These are phyloP conservation scores for Hyaena hyaena DNA, from an alignment of 2,113 vertebrate species.

Conservation along the genomic window DNA sequence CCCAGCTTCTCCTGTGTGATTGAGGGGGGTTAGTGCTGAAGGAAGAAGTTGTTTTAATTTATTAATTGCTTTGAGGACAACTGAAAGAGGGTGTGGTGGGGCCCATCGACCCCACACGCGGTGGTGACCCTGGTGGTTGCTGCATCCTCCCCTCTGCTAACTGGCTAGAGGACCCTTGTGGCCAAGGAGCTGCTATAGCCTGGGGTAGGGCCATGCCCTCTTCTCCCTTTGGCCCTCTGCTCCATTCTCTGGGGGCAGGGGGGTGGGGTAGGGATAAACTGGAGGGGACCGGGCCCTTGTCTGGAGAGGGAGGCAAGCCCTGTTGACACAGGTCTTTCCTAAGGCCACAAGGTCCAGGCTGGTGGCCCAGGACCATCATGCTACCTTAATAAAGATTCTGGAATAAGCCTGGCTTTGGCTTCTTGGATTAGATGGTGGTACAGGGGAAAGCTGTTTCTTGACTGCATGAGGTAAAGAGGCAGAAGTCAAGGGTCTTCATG, in stretches of 20 bases:
- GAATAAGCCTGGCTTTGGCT: constrained; percentile 42
- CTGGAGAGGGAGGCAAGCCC: constrained; percentile 67
- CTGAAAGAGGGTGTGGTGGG: constrained; percentile 63
- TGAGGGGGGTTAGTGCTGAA: constrained; percentile 44
- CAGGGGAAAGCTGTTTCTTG: not conserved
- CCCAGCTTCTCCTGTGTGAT: constrained; percentile 69
- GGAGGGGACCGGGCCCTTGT: not conserved
- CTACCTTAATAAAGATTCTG: constrained; percentile 78
- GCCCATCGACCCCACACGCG: not conserved
- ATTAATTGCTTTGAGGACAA: constrained; percentile 74
- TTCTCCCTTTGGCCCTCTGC: constrained; percentile 51
- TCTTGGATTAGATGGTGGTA: not conserved
- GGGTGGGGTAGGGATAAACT: not conserved
- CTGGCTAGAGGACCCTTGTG: constrained; percentile 54
- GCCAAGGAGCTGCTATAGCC: constrained; percentile 78
- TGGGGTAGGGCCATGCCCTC: constrained; percentile 57
- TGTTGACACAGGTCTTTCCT: constrained; percentile 72
- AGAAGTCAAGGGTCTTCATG: not conserved
- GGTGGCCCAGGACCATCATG: constrained; percentile 65
- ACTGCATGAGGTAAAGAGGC: not conserved
- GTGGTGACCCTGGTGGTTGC: constrained; percentile 62
- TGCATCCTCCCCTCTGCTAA: constrained; percentile 50
- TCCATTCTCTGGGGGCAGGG: not conserved
- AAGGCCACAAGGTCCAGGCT: constrained; percentile 68
- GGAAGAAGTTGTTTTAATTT: constrained; percentile 75